Conservation (phyloP, 2,888 invertebrate genomes). For the Meiosimyza decipiens region DNA sequence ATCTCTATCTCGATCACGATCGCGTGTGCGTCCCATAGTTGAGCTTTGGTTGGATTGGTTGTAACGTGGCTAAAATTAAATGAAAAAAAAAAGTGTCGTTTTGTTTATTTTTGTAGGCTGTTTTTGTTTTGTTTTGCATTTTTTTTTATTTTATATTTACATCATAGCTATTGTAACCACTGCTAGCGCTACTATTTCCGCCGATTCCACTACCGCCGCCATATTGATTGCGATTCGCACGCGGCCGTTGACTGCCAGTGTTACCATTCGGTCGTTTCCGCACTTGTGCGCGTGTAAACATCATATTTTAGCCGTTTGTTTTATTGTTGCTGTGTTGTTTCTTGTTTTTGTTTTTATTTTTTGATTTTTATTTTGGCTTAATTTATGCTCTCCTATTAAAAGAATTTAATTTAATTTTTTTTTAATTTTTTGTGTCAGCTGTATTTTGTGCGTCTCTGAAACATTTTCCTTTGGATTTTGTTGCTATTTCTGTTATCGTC, state of each 20-base stretch:
- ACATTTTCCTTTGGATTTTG: constrained; percentile 33
- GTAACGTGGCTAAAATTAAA: constrained; percentile 52
- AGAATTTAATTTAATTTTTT: constrained; percentile 16
- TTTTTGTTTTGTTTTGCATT: not conserved
- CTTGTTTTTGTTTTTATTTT: constrained; percentile 33
- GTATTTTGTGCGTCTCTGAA: constrained; percentile 12
- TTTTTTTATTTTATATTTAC: constrained; percentile 11
- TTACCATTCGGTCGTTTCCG: constrained; percentile 68
- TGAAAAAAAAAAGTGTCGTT: not conserved
- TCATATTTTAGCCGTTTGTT: constrained; percentile 68
- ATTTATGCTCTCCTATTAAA: constrained; percentile 18
- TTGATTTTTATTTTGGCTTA: constrained; percentile 21
- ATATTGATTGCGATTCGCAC: constrained; percentile 49
- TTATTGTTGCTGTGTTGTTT: constrained; percentile 26
- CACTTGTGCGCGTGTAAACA: constrained; percentile 77
- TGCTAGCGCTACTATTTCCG: too few relatives aligned
- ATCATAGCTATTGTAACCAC: constrained; percentile 15
- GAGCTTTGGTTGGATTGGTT: constrained; percentile 44
- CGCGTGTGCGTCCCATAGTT: constrained; percentile 40
- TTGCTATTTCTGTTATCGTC: constrained; percentile 15
- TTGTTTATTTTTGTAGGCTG: not conserved
- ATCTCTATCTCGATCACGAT: constrained; percentile 45
- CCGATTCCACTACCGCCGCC: constrained; percentile 16
- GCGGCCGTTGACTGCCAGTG: constrained; percentile 56
- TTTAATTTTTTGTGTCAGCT: constrained; percentile 38